Evolutionary conservation across 2,888 invertebrate genomes (phyloP).

Genomic region (Thumatha senex): DNA sequence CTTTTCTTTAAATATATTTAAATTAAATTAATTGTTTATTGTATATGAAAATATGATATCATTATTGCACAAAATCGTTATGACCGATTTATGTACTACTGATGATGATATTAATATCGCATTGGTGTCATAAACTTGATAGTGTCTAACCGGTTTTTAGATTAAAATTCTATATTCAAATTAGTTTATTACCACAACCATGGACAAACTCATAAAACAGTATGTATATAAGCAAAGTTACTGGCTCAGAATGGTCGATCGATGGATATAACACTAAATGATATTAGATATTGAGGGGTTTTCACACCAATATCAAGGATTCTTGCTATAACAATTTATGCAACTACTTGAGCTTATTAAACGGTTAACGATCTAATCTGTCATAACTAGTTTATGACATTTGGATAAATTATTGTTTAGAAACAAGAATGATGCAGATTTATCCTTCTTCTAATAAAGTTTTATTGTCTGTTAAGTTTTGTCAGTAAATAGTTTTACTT

Average conservation of each 20-base stretch:
- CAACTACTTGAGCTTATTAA: neutral
- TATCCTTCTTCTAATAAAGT: no score
- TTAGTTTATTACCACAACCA: constrained; percentile 28
- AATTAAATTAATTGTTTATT: no score
- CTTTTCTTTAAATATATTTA: no score
- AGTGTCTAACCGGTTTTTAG: constrained; percentile 10
- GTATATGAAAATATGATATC: no score
- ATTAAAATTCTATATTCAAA: constrained; percentile 17
- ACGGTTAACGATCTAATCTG: neutral
- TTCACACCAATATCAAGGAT: neutral
- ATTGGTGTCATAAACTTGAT: no score
- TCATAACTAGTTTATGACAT: neutral
- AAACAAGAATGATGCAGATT: no score
- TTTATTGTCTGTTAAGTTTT: no score
- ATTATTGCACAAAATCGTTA: no score
- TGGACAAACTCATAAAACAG: constrained; percentile 9
- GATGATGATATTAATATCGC: no score
- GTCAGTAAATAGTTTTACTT: no score
- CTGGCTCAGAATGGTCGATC: neutral
- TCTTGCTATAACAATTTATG: neutral
- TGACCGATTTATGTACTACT: no score
- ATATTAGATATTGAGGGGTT: neutral
- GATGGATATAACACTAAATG: neutral
- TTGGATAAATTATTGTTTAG: neutral
- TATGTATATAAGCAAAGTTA: constrained; percentile 3